Conservation (phyloP, 2,113 vertebrate species). For the Alosa alosa region DNA sequence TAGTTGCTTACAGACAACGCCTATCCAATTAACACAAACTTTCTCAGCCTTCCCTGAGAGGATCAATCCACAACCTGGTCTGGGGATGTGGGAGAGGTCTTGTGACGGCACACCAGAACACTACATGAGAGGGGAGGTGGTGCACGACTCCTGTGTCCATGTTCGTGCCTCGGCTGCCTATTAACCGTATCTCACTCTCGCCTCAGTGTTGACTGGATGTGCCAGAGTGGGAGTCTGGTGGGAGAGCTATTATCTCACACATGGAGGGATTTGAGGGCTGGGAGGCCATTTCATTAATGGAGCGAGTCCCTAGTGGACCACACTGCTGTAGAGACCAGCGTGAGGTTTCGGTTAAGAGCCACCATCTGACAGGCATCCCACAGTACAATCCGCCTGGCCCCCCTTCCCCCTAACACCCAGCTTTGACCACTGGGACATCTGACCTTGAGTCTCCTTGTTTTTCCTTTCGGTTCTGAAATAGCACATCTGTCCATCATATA, state of each 20-base stretch:
- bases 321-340: background rate
- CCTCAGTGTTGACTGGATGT: background rate
- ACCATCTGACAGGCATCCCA: background rate
- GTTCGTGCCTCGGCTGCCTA: background rate
- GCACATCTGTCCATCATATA: background rate
- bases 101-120: background rate
- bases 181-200: background rate
- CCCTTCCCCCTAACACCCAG: background rate
- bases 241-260: background rate
- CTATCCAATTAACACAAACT: background rate
- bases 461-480: background rate
- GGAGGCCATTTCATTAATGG: background rate
- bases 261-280: background rate
- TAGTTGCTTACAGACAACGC: background rate
- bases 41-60: background rate
- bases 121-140: background rate
- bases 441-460: background rate
- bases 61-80: background rate
- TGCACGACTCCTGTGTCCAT: background rate
- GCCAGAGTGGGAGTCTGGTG: background rate
- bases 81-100: background rate
- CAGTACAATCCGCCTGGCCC: background rate
- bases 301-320: background rate
- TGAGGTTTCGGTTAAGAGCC: slow-evolving; percentile 6
- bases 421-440: background rate